Evolutionary conservation across 1,140 invertebrate genomes (phyloP).

Genomic region (Dendroctonus valens): DNA sequence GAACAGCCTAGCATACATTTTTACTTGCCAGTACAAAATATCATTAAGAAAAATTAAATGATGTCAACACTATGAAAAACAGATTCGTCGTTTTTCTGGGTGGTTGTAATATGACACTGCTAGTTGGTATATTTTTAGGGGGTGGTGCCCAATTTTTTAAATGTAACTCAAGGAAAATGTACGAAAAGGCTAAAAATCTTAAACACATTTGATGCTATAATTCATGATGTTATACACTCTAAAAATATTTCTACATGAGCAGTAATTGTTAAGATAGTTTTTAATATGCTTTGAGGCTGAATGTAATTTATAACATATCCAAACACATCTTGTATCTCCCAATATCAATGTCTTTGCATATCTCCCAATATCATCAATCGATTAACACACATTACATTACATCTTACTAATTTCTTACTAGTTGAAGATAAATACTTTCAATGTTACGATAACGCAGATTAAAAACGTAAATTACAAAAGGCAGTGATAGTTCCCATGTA

Average conservation of each 20-base stretch:
- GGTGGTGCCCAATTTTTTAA: conserved; percentile 26
- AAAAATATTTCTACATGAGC: conserved; percentile 13
- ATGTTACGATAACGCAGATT: too few relatives aligned
- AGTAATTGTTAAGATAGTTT: conserved; percentile 11
- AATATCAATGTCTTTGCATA: conserved; percentile 17
- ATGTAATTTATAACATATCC: conserved; percentile 22
- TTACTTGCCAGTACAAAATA: conserved; percentile 30
- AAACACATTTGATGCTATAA: conserved; percentile 18
- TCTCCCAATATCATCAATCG: conserved; percentile 16
- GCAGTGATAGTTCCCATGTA: too few relatives aligned
- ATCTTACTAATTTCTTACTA: too few relatives aligned
- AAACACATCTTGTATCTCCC: conserved; percentile 6
- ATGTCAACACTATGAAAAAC: not conserved
- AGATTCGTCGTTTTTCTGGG: too few relatives aligned
- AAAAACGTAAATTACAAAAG: too few relatives aligned
- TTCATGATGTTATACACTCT: conserved; percentile 24
- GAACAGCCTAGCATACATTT: conserved; percentile 18
- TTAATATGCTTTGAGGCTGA: conserved; percentile 23
- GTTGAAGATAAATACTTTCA: too few relatives aligned
- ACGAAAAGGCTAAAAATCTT: conserved; percentile 17
- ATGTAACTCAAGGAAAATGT: conserved; percentile 19
- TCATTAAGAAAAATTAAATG: conserved; percentile 9
- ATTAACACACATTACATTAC: too few relatives aligned
- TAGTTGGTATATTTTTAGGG: conserved; percentile 25
- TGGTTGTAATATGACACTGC: too few relatives aligned